These are phyloP conservation scores for Lasioglossum zephyrum DNA, from an alignment of 2,888 invertebrate genomes.

Conservation along the genomic window DNA sequence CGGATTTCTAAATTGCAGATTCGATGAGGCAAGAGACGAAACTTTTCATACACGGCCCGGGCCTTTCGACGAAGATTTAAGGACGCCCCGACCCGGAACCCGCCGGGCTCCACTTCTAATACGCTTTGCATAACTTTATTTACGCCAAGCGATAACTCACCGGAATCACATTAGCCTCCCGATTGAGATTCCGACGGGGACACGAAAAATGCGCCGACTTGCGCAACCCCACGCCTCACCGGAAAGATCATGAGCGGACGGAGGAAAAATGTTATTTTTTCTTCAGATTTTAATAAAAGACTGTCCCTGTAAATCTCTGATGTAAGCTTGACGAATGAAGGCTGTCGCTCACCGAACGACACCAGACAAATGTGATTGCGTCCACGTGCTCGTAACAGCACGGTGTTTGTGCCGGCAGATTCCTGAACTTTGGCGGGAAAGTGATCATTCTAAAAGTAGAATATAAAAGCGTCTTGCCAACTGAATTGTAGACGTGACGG, in stretches of 20 bases:
- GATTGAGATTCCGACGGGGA: slow-evolving; percentile 20
- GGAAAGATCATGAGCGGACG: not conserved
- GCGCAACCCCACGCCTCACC: not conserved
- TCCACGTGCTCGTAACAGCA: too few relatives aligned
- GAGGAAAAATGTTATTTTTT: not conserved
- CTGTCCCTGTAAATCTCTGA: not conserved
- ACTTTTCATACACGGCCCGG: slow-evolving; percentile 42
- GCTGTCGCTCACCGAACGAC: not conserved
- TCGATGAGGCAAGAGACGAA: slow-evolving; percentile 48
- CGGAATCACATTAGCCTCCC: slow-evolving; percentile 12
- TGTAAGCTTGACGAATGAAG: not conserved
- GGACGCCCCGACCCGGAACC: slow-evolving; percentile 12
- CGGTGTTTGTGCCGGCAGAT: not conserved
- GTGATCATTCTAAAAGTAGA: not conserved
- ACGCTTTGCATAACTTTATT: slow-evolving; percentile 52
- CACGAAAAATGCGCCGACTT: not conserved
- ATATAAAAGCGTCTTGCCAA: not conserved
- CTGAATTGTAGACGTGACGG: not conserved
- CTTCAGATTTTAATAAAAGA: not conserved
- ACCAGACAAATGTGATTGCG: not conserved
- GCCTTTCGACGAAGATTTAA: slow-evolving; percentile 41
- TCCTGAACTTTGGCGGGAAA: not conserved
- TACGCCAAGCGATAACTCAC: slow-evolving; percentile 44
- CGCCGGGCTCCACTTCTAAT: slow-evolving; percentile 39
- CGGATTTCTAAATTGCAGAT: slow-evolving; percentile 56